Conservation (phyloP, 1,140 invertebrate species). For the Leptopilina clavipes region DNA sequence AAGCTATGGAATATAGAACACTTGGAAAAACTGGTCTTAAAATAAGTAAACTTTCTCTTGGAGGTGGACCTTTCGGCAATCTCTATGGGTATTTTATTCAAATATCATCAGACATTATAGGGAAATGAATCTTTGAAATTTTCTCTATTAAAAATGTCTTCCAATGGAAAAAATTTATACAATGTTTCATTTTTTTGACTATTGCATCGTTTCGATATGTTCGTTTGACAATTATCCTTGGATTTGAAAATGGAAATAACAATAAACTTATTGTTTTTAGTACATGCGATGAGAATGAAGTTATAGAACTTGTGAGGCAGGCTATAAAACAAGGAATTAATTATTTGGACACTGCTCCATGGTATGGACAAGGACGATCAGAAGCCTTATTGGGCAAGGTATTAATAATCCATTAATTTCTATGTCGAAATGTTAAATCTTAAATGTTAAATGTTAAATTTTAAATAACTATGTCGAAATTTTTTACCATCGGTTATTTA, state of each 20-base stretch:
- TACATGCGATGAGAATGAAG: slow-evolving; percentile 78
- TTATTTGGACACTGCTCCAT: slow-evolving; percentile 93
- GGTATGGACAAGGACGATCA: slow-evolving; percentile 91
- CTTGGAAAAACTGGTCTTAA: slow-evolving; percentile 78
- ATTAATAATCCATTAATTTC: slow-evolving; percentile 42
- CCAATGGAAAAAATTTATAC: too few species aligned
- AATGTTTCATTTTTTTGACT: too few species aligned
- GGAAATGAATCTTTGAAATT: too few species aligned
- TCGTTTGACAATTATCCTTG: too few species aligned
- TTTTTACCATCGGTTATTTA: neutral
- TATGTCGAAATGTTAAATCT: too few species aligned
- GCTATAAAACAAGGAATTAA: slow-evolving; percentile 89
- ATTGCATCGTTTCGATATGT: too few species aligned
- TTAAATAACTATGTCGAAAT: slow-evolving; percentile 35
- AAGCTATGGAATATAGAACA: slow-evolving; percentile 75
- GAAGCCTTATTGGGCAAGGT: slow-evolving; percentile 90
- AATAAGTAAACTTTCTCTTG: slow-evolving; percentile 78
- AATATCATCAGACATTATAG: too few species aligned
- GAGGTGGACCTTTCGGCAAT: slow-evolving; percentile 72
- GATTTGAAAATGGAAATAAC: neutral
- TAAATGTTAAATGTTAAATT: too few species aligned
- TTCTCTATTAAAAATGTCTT: too few species aligned
- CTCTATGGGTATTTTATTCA: slow-evolving; percentile 68
- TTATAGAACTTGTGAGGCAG: slow-evolving; percentile 80
- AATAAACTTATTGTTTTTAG: slow-evolving; percentile 64